phyloP scores from a whole-genome alignment of 2,113 vertebrate genomes.

The Cephalopterus ornatus region DNA sequence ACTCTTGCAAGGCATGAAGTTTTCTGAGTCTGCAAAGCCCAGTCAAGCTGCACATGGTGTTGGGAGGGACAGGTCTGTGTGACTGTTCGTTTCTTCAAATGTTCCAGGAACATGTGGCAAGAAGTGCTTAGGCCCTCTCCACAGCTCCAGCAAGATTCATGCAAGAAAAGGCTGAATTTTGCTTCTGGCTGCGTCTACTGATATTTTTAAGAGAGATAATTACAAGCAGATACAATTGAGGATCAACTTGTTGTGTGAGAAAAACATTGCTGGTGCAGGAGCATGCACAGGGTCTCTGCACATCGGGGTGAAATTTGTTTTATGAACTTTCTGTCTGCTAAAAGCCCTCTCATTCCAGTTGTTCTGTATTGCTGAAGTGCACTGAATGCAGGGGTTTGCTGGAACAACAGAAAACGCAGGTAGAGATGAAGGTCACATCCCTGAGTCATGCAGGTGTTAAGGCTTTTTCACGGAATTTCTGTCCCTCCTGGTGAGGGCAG shows the following conservation, averaged over 20 bases:
- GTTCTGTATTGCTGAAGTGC: not conserved
- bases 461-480: not conserved
- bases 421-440: not conserved
- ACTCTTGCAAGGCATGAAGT: not conserved
- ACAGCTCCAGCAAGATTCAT: not conserved
- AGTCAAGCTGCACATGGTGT: not conserved
- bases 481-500: not conserved
- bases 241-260: not conserved
- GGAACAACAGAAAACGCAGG: not conserved
- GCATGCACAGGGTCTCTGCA: not conserved
- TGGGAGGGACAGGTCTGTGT: not conserved
- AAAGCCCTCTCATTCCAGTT: not conserved
- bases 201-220: not conserved
- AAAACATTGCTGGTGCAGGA: not conserved
- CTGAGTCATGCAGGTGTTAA: not conserved
- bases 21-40: not conserved
- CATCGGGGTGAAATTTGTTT: not conserved
- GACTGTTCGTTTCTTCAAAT: not conserved
- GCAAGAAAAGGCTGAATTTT: not conserved
- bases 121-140: not conserved
- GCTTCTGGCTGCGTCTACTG: not conserved
- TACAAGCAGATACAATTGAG: not conserved
- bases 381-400: not conserved
- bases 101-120: not conserved
- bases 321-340: not conserved